Conservation (phyloP, 2,888 invertebrate species). For the Cheiracanthium punctorium region DNA sequence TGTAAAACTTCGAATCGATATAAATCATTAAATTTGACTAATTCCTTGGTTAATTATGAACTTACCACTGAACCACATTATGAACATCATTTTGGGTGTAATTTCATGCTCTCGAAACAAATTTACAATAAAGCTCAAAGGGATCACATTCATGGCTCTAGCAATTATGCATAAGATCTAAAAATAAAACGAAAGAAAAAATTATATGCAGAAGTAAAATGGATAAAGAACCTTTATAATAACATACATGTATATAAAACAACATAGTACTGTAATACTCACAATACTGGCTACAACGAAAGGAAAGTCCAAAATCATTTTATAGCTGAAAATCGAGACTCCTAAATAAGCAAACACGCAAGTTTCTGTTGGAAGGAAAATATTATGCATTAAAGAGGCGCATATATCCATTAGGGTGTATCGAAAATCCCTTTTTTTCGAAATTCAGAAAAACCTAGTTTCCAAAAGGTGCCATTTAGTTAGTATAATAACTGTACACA, state of each 20-base stretch:
- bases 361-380: slow-evolving; percentile 34
- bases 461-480: too few relatives aligned
- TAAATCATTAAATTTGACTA: too few relatives aligned
- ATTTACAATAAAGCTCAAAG: slow-evolving; percentile 93
- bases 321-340: slow-evolving; percentile 47
- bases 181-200: slow-evolving; percentile 38
- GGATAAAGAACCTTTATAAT: too few relatives aligned
- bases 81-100: slow-evolving; percentile 91
- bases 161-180: slow-evolving; percentile 89
- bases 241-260: too few relatives aligned
- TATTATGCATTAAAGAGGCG: neutral
- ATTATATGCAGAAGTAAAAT: too few relatives aligned
- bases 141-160: slow-evolving; percentile 97
- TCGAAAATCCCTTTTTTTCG: too few relatives aligned
- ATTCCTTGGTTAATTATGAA: too few relatives aligned
- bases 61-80: slow-evolving; percentile 79
- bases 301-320: slow-evolving; percentile 19
- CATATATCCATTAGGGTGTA: too few relatives aligned
- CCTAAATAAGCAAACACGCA: slow-evolving; percentile 56
- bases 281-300: slow-evolving; percentile 38
- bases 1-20: too few relatives aligned
- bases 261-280: neutral
- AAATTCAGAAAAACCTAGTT: too few relatives aligned
- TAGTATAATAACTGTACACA: too few relatives aligned
- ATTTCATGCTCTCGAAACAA: slow-evolving; percentile 98